phyloP scores from a whole-genome alignment of 1,140 invertebrate species.

The Nephotettix cincticeps region DNA sequence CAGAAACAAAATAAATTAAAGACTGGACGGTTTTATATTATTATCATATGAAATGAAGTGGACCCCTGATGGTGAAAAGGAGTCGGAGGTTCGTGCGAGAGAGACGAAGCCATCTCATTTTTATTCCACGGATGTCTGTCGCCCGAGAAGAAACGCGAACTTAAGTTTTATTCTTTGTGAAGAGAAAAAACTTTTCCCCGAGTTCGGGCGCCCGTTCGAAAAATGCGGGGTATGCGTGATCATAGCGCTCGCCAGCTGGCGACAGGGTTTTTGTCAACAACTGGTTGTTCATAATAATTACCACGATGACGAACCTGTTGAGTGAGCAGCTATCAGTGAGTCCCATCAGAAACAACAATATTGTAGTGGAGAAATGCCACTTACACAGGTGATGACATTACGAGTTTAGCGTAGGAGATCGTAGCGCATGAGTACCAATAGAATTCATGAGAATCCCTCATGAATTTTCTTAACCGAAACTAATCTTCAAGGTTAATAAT shows the following conservation, averaged over 20 bases:
- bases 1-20: constrained; percentile 30
- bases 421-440: no score
- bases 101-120: constrained; percentile 22
- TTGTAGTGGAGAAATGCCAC: no score
- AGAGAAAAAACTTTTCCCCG: constrained; percentile 19
- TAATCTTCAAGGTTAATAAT: no score
- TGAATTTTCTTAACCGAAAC: no score
- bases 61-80: constrained; percentile 13
- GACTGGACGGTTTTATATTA: constrained; percentile 27
- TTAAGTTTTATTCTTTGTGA: constrained; percentile 24
- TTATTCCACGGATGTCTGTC: constrained; percentile 24
- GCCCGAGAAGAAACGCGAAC: constrained; percentile 18
- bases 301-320: constrained; percentile 2
- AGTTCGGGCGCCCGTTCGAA: constrained; percentile 17
- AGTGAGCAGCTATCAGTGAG: not conserved
- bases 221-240: not conserved
- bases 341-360: no score
- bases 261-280: not conserved
- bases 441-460: no score
- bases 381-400: no score
- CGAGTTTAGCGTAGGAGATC: no score
- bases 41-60: constrained; percentile 25
- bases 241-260: constrained; percentile 10
- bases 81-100: not conserved
- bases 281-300: constrained; percentile 7